phyloP scores from a whole-genome alignment of 1,140 invertebrate species.

The Heliconius nattereri region DNA sequence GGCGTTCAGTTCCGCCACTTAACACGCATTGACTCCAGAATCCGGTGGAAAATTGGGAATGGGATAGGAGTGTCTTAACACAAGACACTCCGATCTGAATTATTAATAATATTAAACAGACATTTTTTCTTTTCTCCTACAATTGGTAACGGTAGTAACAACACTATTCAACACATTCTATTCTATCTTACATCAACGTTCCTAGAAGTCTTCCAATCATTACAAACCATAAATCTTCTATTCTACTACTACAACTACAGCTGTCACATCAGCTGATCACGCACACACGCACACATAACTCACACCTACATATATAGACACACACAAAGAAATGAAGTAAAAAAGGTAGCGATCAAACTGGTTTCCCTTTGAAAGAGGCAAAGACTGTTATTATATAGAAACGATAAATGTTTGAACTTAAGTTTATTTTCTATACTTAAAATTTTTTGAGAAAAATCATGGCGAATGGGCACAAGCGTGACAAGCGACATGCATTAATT shows the following conservation, averaged over 20 bases:
- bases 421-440: no score
- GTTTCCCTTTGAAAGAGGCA: conserved; percentile 36
- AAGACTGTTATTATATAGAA: conserved; percentile 25
- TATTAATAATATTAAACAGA: no score
- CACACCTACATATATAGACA: conserved; percentile 16
- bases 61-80: no score
- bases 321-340: conserved; percentile 34
- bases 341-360: conserved; percentile 46
- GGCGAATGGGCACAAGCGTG: no score
- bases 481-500: no score
- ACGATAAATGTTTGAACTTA: not conserved
- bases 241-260: conserved; percentile 34
- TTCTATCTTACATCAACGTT: conserved; percentile 15
- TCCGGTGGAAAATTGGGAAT: no score
- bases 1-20: no score
- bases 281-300: conserved; percentile 36
- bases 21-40: no score
- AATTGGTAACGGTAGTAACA: not conserved
- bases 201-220: conserved; percentile 16
- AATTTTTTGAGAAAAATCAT: no score
- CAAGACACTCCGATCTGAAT: no score
- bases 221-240: conserved; percentile 31
- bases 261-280: conserved; percentile 53
- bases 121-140: not conserved
- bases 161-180: not conserved